phyloP scores from a whole-genome alignment of 2,797 vertebrate species.

The Crossoptilon crossoptilon region DNA sequence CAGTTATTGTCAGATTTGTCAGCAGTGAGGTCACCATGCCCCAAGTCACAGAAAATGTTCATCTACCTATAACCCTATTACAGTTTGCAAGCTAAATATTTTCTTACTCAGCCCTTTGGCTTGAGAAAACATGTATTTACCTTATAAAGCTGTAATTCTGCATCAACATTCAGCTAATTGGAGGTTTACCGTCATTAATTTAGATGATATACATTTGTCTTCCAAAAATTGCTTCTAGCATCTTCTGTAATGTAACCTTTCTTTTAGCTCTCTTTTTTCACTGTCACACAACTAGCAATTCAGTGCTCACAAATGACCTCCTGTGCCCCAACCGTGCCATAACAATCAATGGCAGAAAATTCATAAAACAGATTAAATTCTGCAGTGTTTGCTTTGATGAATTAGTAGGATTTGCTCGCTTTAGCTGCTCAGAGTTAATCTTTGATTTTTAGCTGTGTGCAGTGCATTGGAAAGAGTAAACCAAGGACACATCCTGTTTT shows the following conservation, averaged over 20 bases:
- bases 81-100: background rate
- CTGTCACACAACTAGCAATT: slow-evolving; percentile 62
- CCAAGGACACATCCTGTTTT: rapidly evolving
- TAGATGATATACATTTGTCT: slow-evolving; percentile 44
- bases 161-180: slow-evolving; percentile 49
- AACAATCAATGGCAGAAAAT: slow-evolving; percentile 28
- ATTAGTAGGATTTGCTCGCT: slow-evolving; percentile 5
- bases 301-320: slow-evolving; percentile 52
- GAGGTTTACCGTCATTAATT: slow-evolving; percentile 63
- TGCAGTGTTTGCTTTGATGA: background rate
- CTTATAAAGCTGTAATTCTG: slow-evolving; percentile 28
- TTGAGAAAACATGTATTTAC: slow-evolving; percentile 41
- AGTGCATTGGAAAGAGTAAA: background rate
- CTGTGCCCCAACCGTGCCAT: background rate
- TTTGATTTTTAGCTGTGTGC: slow-evolving; percentile 29
- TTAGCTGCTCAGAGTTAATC: slow-evolving; percentile 14
- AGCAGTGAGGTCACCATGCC: background rate
- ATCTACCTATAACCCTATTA: slow-evolving; percentile 4
- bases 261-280: background rate
- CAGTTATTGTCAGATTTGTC: background rate
- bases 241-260: slow-evolving; percentile 70
- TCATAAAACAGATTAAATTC: slow-evolving; percentile 46
- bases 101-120: background rate
- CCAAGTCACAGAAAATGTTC: background rate
- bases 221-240: slow-evolving; percentile 25